Percentiles rank a stretch among this genome's conserved stretches.
These are phyloP conservation scores for Pica pica DNA, from an alignment of 2,113 vertebrate genomes.

Conservation along the genomic window DNA sequence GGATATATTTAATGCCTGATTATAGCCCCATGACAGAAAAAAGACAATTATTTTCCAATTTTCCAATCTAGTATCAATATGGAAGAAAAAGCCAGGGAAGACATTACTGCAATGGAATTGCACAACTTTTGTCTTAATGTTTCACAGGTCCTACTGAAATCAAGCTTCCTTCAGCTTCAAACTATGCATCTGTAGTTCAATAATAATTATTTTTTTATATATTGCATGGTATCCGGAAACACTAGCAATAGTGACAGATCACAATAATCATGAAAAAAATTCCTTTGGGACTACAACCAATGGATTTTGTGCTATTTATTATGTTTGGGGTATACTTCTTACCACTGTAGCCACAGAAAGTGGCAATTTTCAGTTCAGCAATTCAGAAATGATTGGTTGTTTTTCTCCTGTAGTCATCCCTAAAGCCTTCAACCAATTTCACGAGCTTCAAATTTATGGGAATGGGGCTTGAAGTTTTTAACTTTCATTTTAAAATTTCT, in stretches of 20 bases:
- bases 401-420: neutral
- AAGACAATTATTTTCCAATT: neutral
- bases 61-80: neutral
- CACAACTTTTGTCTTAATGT: neutral
- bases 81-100: neutral
- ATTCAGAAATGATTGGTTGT: neutral
- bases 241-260: neutral
- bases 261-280: neutral
- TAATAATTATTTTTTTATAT: neutral
- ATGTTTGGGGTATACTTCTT: neutral
- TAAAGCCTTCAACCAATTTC: neutral
- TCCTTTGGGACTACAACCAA: neutral
- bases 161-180: neutral
- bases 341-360: neutral
- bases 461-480: neutral
- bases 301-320: neutral
- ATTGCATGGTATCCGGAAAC: neutral
- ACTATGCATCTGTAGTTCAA: neutral
- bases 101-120: neutral
- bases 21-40: neutral
- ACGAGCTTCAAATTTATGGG: neutral
- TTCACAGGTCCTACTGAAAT: neutral
- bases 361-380: neutral
- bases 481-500: neutral
- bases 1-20: neutral